Percentiles rank a stretch among this genome's conserved stretches.
Conservation (phyloP, 2,113 vertebrate genomes). For the Pteropus alecto region DNA sequence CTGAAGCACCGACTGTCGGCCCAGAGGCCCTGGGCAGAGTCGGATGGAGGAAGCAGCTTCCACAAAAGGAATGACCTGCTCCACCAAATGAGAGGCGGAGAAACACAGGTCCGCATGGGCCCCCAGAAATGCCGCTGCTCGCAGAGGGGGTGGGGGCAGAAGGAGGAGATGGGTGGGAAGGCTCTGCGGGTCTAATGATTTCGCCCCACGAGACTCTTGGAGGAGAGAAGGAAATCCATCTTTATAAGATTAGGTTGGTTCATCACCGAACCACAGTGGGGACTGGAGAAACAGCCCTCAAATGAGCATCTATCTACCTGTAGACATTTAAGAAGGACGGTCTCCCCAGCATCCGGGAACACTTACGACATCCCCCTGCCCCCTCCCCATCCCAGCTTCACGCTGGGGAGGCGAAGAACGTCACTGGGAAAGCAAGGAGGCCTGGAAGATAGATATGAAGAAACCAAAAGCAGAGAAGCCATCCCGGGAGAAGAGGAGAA, state of each 20-base stretch:
- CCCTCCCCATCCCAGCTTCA: not conserved
- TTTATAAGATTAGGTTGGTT: not conserved
- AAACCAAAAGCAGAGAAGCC: not conserved
- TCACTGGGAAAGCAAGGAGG: not conserved
- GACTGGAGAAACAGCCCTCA: not conserved
- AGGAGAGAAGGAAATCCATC: not conserved
- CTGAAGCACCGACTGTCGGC: not conserved
- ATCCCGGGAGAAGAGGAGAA: not conserved
- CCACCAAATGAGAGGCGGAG: not conserved
- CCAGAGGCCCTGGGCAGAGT: not conserved
- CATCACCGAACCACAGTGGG: not conserved
- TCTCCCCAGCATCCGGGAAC: not conserved
- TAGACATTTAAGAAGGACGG: not conserved
- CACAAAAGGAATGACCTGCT: not conserved
- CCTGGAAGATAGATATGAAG: not conserved
- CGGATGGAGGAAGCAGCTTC: not conserved
- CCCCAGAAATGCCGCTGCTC: not conserved
- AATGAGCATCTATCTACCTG: not conserved
- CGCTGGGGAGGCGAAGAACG: not conserved
- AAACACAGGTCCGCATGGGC: not conserved
- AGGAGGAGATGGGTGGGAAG: not conserved
- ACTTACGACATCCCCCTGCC: accelerated
- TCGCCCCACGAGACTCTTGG: not conserved
- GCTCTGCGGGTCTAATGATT: not conserved
- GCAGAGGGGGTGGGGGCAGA: too few relatives aligned